A percentile compares a stretch with the other conserved stretches of the same genome.
Evolutionary conservation across 2,888 invertebrate genomes (phyloP).

Genomic region (Diarsia mendica): DNA sequence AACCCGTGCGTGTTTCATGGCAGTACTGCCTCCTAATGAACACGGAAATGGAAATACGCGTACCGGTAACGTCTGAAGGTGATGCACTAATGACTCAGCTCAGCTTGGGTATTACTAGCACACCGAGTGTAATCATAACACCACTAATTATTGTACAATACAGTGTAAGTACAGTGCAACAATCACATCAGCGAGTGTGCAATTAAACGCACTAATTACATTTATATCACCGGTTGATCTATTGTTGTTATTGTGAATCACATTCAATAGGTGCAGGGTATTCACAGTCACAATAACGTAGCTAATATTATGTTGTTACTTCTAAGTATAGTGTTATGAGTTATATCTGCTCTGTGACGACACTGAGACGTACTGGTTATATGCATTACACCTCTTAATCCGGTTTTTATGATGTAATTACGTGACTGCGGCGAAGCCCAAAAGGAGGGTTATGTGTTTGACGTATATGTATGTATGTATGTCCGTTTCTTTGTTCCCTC

Average conservation of each 20-base stretch:
- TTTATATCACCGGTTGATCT: not conserved
- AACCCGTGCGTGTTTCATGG: too few relatives aligned
- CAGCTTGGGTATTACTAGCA: not conserved
- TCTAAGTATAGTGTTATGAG: not conserved
- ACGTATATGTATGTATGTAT: too few relatives aligned
- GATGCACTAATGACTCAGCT: not conserved
- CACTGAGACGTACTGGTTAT: not conserved
- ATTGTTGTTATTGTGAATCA: constrained; percentile 1
- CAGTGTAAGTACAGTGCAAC: not conserved
- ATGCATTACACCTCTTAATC: not conserved
- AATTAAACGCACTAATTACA: constrained; percentile 19
- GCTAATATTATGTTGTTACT: not conserved
- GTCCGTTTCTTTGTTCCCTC: too few relatives aligned
- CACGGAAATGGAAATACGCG: too few relatives aligned
- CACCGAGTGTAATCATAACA: not conserved
- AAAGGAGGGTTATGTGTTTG: too few relatives aligned
- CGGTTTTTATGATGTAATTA: not conserved
- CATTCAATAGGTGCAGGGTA: not conserved
- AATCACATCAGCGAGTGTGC: not conserved
- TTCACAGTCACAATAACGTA: not conserved
- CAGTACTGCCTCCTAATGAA: too few relatives aligned
- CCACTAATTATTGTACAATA: constrained; percentile 1
- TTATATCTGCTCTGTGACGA: not conserved
- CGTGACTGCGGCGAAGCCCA: too few relatives aligned
- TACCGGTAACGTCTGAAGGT: not conserved